Evolutionary conservation across 2,797 vertebrate genomes (phyloP).

Genomic region (Merluccius polli): DNA sequence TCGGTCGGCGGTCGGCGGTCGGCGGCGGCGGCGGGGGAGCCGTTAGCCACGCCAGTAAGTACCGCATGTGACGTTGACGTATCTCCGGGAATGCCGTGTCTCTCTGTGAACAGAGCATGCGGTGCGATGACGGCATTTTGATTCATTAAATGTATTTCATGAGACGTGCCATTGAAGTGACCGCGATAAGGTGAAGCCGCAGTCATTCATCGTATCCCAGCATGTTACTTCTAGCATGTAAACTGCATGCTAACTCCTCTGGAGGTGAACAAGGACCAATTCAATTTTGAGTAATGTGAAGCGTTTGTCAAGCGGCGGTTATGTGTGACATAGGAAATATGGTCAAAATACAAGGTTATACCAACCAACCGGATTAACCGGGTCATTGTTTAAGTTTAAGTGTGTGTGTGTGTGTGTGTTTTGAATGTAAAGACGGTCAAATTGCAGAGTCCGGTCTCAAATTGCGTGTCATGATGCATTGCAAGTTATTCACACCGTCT

Average conservation of each 20-base stretch:
- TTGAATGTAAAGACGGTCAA: not conserved
- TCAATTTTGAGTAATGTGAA: not conserved
- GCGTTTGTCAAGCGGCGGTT: not conserved
- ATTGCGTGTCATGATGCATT: not conserved
- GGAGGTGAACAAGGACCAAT: not conserved
- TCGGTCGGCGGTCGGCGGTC: conserved; percentile 67
- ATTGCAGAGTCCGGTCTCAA: not conserved
- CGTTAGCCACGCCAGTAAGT: conserved; percentile 54
- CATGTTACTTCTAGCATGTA: conserved; percentile 24
- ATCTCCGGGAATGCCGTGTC: conserved; percentile 26
- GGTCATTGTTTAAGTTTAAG: not conserved
- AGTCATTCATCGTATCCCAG: not conserved
- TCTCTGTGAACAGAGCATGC: conserved; percentile 34
- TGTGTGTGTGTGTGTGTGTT: conserved; percentile 4
- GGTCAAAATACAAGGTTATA: not conserved
- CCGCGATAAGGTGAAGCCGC: not conserved
- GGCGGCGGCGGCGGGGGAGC: conserved; percentile 59
- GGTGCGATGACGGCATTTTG: conserved; percentile 13
- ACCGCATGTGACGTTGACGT: conserved; percentile 38
- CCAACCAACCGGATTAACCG: not conserved
- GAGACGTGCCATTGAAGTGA: not conserved
- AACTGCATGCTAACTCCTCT: conserved; percentile 17
- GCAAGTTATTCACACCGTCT: not conserved
- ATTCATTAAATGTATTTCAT: not conserved
- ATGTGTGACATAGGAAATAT: not conserved